Conservation (phyloP, 1,140 invertebrate genomes). For the Rhyacophila brunnea region DNA sequence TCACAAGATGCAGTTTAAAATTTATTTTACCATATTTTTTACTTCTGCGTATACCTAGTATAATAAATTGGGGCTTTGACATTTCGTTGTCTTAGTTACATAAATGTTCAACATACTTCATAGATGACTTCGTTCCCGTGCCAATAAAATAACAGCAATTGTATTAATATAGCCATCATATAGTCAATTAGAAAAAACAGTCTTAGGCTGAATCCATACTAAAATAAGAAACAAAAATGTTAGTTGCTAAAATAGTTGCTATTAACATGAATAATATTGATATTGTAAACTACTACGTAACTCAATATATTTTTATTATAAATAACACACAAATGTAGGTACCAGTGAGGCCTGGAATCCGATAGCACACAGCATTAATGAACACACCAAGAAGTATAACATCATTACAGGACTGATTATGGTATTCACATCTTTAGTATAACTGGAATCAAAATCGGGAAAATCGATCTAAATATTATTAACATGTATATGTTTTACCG, state of each 20-base stretch:
- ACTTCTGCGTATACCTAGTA: too few species aligned
- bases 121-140: conserved; percentile 40
- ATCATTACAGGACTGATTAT: conserved; percentile 41
- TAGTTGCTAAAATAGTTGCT: too few species aligned
- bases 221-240: background rate
- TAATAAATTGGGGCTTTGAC: too few species aligned
- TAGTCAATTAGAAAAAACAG: conserved; percentile 40
- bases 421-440: conserved; percentile 33
- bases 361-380: conserved; percentile 39
- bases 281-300: too few species aligned
- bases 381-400: conserved; percentile 40
- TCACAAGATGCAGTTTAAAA: too few species aligned
- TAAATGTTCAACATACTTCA: conserved; percentile 38
- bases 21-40: too few species aligned
- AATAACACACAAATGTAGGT: too few species aligned
- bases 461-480: too few species aligned
- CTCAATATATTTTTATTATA: too few species aligned
- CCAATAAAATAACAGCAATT: conserved; percentile 44
- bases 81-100: too few species aligned
- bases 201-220: conserved; percentile 39
- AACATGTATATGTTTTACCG: too few species aligned
- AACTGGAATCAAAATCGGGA: too few species aligned
- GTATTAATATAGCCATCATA: conserved; percentile 37
- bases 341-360: conserved; percentile 42
- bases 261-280: background rate